Percentiles rank a stretch among this genome's conserved stretches.
Conservation (phyloP, 2,113 vertebrate genomes). For the Chrysemys picta region DNA sequence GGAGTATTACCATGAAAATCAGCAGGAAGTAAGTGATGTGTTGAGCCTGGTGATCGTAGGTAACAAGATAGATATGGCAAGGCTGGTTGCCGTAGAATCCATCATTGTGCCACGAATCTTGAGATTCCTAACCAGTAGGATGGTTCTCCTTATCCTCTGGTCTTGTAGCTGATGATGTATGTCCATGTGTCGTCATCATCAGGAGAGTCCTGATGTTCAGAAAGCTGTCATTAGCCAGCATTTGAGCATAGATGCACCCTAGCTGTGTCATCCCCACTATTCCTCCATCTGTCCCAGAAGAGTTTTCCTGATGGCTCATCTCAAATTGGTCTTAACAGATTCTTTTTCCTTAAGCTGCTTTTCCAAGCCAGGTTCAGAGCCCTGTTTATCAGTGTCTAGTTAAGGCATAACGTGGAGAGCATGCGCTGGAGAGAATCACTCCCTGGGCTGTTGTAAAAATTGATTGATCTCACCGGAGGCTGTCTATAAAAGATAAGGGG, state of each 20-base stretch:
- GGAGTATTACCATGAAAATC: neutral
- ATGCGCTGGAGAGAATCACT: neutral
- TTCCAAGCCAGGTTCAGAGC: neutral
- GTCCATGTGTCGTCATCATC: neutral
- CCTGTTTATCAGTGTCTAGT: rapidly evolving
- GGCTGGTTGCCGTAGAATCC: neutral
- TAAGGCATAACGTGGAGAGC: neutral
- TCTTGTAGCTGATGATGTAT: neutral
- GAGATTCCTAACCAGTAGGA: neutral
- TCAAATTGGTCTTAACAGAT: neutral
- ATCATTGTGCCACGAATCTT: neutral
- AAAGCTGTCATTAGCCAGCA: neutral
- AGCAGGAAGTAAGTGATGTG: neutral
- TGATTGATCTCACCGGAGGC: neutral
- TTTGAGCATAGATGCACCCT: rapidly evolving
- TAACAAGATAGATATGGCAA: neutral
- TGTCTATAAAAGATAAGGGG: neutral
- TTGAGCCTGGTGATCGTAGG: neutral
- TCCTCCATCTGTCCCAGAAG: neutral
- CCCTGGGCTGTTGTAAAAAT: neutral
- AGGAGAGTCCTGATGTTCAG: neutral
- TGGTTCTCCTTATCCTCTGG: neutral
- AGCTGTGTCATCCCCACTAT: neutral
- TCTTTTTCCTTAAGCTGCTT: neutral
- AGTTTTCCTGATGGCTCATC: neutral